phyloP scores from a whole-genome alignment of 1,140 invertebrate species.

The Goniozus legneri region DNA sequence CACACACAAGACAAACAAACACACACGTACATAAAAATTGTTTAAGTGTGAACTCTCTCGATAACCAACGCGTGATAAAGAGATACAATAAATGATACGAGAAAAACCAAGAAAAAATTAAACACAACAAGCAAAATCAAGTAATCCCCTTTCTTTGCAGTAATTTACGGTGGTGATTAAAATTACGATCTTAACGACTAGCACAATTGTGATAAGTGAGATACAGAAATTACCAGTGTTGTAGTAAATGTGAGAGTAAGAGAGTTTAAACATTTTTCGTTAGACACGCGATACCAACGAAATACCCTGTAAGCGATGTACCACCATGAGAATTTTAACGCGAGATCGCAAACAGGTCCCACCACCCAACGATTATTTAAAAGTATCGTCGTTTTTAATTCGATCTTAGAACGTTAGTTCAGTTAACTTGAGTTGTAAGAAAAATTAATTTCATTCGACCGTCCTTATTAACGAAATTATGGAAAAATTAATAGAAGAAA shows the following conservation, averaged over 20 bases:
- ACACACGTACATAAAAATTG: not conserved
- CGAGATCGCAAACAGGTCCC: not conserved
- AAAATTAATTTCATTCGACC: no score
- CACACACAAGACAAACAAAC: slow-evolving; percentile 11
- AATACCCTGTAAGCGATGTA: slow-evolving; percentile 37
- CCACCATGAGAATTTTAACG: slow-evolving; percentile 36
- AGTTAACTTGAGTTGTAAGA: no score
- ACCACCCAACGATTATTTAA: not conserved
- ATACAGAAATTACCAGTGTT: slow-evolving; percentile 12
- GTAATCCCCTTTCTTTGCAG: slow-evolving; percentile 37
- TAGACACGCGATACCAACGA: slow-evolving; percentile 47
- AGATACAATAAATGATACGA: slow-evolving; percentile 19
- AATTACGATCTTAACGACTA: slow-evolving; percentile 13
- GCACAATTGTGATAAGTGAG: not conserved
- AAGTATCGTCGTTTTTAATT: not conserved
- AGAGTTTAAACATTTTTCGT: slow-evolving; percentile 23
- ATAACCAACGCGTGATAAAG: slow-evolving; percentile 18
- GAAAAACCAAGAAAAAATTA: slow-evolving; percentile 25
- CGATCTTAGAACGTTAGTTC: not conserved
- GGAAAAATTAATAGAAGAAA: no score
- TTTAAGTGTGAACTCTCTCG: not conserved
- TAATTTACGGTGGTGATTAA: slow-evolving; percentile 4
- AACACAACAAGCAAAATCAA: slow-evolving; percentile 46
- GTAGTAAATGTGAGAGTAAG: slow-evolving; percentile 19
- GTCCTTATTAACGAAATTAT: no score